These are phyloP conservation scores for Scaptodrosophila lebanonensis DNA, from an alignment of 1,140 invertebrate genomes.

Conservation along the genomic window DNA sequence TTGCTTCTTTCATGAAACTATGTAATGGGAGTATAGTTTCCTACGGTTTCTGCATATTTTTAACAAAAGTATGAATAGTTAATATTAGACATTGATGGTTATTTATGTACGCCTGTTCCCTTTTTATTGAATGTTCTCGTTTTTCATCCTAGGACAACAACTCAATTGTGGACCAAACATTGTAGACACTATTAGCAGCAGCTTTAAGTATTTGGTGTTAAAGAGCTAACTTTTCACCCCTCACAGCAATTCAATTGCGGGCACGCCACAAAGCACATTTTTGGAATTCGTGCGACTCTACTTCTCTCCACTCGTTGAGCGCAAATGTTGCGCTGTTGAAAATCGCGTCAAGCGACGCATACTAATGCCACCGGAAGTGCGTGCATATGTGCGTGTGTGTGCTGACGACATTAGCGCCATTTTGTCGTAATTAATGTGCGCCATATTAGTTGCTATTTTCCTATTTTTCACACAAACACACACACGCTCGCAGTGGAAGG, in stretches of 20 bases:
- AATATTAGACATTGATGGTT: no score
- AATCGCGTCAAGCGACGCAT: constrained; percentile 49
- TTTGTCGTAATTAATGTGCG: constrained; percentile 74
- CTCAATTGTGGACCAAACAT: no score
- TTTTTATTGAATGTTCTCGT: no score
- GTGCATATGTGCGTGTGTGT: constrained; percentile 24
- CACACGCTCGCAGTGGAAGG: constrained; percentile 2
- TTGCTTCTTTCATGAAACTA: no score
- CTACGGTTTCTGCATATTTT: no score
- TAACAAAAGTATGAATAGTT: no score
- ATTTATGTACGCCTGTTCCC: no score
- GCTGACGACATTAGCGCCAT: constrained; percentile 72
- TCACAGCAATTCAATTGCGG: background rate
- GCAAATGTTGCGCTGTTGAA: constrained; percentile 40
- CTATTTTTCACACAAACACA: constrained; percentile 67
- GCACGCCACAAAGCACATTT: constrained; percentile 19
- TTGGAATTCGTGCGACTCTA: constrained; percentile 14
- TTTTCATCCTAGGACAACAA: no score
- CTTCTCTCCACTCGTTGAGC: constrained; percentile 8
- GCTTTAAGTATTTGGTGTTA: no score
- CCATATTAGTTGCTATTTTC: constrained; percentile 74
- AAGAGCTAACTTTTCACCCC: background rate
- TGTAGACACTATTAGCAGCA: no score
- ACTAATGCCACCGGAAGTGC: constrained; percentile 49
- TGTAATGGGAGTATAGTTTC: no score